Evolutionary conservation across 2,797 vertebrate genomes (phyloP).

Genomic region (Onychomys leucogaster): DNA sequence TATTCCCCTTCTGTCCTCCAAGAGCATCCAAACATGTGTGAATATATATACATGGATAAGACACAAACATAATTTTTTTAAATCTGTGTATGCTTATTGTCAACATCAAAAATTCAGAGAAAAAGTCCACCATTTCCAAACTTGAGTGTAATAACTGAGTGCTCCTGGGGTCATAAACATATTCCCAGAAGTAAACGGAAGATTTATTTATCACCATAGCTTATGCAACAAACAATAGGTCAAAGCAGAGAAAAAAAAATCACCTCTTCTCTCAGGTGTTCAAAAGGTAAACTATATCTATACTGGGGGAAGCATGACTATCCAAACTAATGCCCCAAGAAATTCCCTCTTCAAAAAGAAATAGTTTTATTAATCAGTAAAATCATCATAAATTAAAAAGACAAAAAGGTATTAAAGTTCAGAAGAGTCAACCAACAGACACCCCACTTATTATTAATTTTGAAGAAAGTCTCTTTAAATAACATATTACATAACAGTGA

Average conservation of each 20-base stretch:
- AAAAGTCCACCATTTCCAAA: conserved; percentile 65
- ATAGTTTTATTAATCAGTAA: conserved; percentile 10
- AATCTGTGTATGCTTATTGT: conserved; percentile 22
- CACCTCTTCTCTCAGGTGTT: neutral
- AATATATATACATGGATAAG: neutral
- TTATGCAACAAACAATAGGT: neutral
- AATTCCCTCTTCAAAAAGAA: conserved; percentile 39
- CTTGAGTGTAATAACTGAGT: conserved; percentile 74
- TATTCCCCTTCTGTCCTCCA: neutral
- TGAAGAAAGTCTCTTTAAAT: conserved; percentile 39
- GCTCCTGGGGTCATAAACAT: conserved; percentile 68
- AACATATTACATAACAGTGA: conserved; percentile 10
- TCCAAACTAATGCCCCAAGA: conserved; percentile 68
- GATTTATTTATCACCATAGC: conserved; percentile 43
- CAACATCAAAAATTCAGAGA: conserved; percentile 68
- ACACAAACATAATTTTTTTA: neutral
- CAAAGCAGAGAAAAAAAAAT: neutral
- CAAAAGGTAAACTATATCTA: conserved; percentile 17
- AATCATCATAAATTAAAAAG: conserved; percentile 35
- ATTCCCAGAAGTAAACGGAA: conserved; percentile 74
- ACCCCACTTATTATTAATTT: conserved; percentile 19
- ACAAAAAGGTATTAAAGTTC: neutral
- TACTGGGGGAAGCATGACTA: neutral
- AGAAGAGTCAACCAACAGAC: conserved; percentile 2
- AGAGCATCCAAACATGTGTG: neutral